Percentiles rank a stretch among this genome's conserved stretches.
These are phyloP conservation scores for Passer montanus DNA, from an alignment of 2,113 vertebrate species.

Conservation along the genomic window DNA sequence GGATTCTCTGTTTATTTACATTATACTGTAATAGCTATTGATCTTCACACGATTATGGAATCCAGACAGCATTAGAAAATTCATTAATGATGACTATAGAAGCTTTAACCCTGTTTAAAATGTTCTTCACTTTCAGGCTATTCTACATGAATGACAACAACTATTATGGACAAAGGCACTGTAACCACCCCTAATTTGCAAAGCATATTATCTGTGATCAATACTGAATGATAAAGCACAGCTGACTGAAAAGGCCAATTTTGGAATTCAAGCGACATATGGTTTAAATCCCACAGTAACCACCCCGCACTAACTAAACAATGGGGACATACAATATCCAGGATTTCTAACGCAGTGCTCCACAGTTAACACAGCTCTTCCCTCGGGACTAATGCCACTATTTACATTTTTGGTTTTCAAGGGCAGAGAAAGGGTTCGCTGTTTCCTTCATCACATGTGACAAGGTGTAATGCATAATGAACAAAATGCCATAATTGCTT, in stretches of 20 bases:
- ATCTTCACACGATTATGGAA: slow-evolving; percentile 54
- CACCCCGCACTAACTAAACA: slow-evolving; percentile 1
- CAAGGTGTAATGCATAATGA: slow-evolving; percentile 72
- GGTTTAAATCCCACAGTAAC: slow-evolving; percentile 66
- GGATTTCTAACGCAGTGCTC: slow-evolving; percentile 39
- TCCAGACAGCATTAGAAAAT: slow-evolving; percentile 58
- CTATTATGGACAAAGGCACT: slow-evolving; percentile 63
- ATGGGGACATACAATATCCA: slow-evolving; percentile 55
- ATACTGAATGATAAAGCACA: slow-evolving; percentile 43
- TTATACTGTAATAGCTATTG: slow-evolving; percentile 56
- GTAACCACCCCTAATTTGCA: slow-evolving; percentile 74
- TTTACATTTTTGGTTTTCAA: slow-evolving; percentile 72
- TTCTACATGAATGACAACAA: slow-evolving; percentile 65
- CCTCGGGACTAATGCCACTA: slow-evolving; percentile 15
- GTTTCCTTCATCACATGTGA: slow-evolving; percentile 63
- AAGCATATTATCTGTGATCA: slow-evolving; percentile 68
- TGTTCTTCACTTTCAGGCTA: slow-evolving; percentile 56
- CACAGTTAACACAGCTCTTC: slow-evolving; percentile 59
- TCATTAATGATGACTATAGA: slow-evolving; percentile 60
- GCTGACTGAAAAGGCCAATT: slow-evolving; percentile 54
- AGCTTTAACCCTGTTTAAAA: slow-evolving; percentile 58
- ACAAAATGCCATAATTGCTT: slow-evolving; percentile 73
- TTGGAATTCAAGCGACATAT: slow-evolving; percentile 64
- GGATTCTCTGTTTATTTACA: slow-evolving; percentile 60
- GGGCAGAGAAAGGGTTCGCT: slow-evolving; percentile 44